Percentiles rank a stretch among this genome's conserved stretches.
phyloP scores from a whole-genome alignment of 2,797 vertebrate genomes.

The Peromyscus eremicus region DNA sequence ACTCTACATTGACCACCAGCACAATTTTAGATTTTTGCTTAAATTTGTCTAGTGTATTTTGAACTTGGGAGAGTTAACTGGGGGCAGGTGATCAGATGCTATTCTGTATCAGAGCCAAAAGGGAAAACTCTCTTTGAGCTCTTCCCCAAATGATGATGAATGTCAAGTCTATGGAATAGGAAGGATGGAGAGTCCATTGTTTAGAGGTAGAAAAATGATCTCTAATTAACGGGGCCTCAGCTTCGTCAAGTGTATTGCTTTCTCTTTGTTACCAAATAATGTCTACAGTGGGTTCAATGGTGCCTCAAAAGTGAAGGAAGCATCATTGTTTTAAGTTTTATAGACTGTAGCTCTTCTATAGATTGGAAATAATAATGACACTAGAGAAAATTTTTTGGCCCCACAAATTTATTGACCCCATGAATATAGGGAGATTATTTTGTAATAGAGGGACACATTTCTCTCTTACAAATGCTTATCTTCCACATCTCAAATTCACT shows the following conservation, averaged over 20 bases:
- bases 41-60: conserved; percentile 15
- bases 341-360: conserved; percentile 1
- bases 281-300: background rate
- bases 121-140: background rate
- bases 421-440: conserved; percentile 44
- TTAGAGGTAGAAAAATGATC: background rate
- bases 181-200: background rate
- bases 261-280: conserved; percentile 48
- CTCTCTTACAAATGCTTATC: conserved; percentile 22
- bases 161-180: conserved; percentile 8
- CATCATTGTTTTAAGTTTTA: conserved; percentile 33
- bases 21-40: background rate
- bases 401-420: background rate
- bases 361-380: conserved; percentile 54
- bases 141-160: conserved; percentile 55
- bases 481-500: background rate
- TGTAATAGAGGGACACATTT: conserved; percentile 34
- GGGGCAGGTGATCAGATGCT: background rate
- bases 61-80: background rate
- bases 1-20: background rate
- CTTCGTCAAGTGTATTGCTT: background rate
- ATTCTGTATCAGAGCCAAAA: conserved; percentile 24
- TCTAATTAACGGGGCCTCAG: conserved; percentile 22
- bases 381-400: background rate
- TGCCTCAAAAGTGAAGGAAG: conserved; percentile 17